Base-by-base conservation (phyloP, 2,888 invertebrate genomes). In the Notocelia uddmanniana region DNA sequence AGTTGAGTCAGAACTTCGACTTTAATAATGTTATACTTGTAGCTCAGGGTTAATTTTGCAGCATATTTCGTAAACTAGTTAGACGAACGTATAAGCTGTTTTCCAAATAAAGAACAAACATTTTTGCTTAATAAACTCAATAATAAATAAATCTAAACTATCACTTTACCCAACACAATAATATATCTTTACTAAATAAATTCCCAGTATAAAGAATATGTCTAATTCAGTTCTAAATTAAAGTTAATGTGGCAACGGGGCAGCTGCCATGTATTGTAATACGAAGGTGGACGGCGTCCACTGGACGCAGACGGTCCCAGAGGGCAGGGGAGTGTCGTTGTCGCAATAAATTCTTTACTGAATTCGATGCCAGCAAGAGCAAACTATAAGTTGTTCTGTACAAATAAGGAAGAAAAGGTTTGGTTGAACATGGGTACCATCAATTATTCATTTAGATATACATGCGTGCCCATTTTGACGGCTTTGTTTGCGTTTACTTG, bases 311-410 rank as follows among this genome's bases (percentile, higher is more conserved):
- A 72, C 68, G 52, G 62, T 62, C 74, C 75, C 75, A 70, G 59
- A 50, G 71, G 60, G 54, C 70, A 64, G 69, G 75, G 78, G 80
- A 76, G 79, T 75, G 76, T 77, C 74, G 66, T 75, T 77, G 77
- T 76, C 73, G 76, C 79, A 74, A 82, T 84, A 83, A 84, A 83
- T 82, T 81, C 69, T 78, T 78, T 77, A 74, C 75, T 72, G 75
- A 74, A 71, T 79, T 78, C 78, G 73, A 79, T 79, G 74, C 72
- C 75, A 79, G 78, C 77, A 80, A 78, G 74, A 78, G 76, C 69
- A 34, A 55, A 62, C 62, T 54, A 64, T 50, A 48, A 60, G 19
- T 23, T 23, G 23, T 13, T n/a, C 41, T 52, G 15, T 57, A 57
- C 31, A 34, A 48, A 45, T 15, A 59, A 41, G 6, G 15, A 31